Percentiles rank a stretch among this genome's conserved stretches.
Evolutionary conservation across 2,113 vertebrate species (phyloP).

Genomic region (Accipiter virgatus): DNA sequence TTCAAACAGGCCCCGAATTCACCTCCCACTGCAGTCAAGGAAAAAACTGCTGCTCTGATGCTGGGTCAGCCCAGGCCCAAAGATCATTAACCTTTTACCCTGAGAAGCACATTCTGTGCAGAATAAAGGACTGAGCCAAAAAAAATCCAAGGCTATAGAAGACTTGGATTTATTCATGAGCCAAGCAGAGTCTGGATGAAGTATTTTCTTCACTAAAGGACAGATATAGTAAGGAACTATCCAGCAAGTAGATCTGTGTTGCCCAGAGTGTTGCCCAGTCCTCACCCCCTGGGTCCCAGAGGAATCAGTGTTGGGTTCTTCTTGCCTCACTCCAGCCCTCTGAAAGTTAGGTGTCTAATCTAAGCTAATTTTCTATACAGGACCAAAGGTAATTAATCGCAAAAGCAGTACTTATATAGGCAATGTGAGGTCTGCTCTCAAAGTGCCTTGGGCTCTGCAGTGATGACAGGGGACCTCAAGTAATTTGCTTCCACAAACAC

Average conservation of each 20-base stretch:
- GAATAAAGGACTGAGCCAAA: background rate
- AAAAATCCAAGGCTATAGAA: background rate
- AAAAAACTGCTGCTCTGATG: background rate
- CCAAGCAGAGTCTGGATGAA: background rate
- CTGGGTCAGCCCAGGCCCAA: background rate
- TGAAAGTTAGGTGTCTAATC: background rate
- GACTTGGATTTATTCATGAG: background rate
- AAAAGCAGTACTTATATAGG: background rate
- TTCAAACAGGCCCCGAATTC: background rate
- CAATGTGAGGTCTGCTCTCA: background rate
- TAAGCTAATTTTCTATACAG: background rate
- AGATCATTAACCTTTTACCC: background rate
- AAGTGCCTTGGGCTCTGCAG: background rate
- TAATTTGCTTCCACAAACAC: background rate
- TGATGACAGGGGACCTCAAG: background rate
- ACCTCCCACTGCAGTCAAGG: background rate
- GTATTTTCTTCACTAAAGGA: background rate
- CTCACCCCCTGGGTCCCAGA: background rate
- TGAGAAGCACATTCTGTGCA: background rate
- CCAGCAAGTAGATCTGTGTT: background rate
- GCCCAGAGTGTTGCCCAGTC: background rate
- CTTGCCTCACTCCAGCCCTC: background rate
- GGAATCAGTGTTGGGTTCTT: background rate
- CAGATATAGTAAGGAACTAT: background rate
- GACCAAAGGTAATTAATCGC: background rate